Evolutionary conservation across 2,888 invertebrate species (phyloP), one percentile per base, ranked within the genome.

Genomic region (Coecobrya sp.): DNA sequence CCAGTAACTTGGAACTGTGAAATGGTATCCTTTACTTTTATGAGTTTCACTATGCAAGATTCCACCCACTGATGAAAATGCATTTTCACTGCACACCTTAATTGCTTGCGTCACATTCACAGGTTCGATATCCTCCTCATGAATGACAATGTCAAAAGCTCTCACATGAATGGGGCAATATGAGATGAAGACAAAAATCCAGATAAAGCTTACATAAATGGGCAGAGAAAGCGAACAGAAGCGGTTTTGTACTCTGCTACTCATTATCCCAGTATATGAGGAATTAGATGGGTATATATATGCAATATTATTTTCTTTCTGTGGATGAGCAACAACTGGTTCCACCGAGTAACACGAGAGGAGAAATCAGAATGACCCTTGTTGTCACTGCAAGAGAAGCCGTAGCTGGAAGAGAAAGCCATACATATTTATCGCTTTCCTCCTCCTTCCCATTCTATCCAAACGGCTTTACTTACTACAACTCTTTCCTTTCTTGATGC

Each of bases 31-130:
- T 5, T 45, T 45, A 25, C 36, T 22, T 10, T 36, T 25, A 2
- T 68, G 68, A 68, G 0, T 16, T 36, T 36, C 49, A 19, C 19
- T 59, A 19, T n/a, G n/a, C n/a, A n/a, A n/a, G n/a, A 22, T 22
- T 59, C 59, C 59, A 59, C 3, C 59, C 59, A 19, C 49, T 22
- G 73, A n/a, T 7, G 22, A 11, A 27, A 81, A 30, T 55, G 68
- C 81, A 88, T 45, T 68, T 68, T 79, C 81, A 89, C 82, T 82
- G 55, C 89, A 89, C 49, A 87, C 55, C 1, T 52, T n/a, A 16
- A 87, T 55, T 8, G 55, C 27, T 55, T 55, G 13, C 52, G 19
- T 42, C 36, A 45, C 45, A 22, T 25, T 25, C 65, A 11, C n/a
- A 52, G 52, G 16, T 2, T 30, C 36, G 7, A 3, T 27, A 45